Conservation (phyloP, 2,113 vertebrate genomes). For the Poecile atricapillus region DNA sequence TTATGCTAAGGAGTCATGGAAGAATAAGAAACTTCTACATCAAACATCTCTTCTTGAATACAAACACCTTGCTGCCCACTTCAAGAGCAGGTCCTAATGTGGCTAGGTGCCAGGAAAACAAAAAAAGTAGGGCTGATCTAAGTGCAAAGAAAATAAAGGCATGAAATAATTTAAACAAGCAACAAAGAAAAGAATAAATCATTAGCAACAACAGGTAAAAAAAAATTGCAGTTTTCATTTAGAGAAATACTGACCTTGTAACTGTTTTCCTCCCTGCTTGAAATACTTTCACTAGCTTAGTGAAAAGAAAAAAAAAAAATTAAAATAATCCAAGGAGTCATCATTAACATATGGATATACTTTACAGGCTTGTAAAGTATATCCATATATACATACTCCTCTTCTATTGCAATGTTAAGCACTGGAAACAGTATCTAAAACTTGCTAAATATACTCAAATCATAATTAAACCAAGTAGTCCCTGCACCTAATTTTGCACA, state of each 20-base stretch:
- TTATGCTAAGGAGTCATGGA: not conserved
- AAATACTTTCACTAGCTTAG: not conserved
- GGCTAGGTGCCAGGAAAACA: not conserved
- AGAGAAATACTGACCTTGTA: not conserved
- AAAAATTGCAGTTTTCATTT: not conserved
- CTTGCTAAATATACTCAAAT: not conserved
- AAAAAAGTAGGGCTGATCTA: not conserved
- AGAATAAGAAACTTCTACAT: not conserved
- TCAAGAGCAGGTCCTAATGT: not conserved
- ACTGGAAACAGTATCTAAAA: not conserved
- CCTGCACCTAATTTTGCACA: not conserved
- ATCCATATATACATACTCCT: rapidly evolving
- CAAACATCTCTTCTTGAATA: not conserved
- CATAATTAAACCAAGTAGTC: not conserved
- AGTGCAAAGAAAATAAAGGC: not conserved
- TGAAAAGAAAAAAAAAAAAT: not conserved
- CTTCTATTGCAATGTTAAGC: not conserved
- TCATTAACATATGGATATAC: not conserved
- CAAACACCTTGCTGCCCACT: not conserved
- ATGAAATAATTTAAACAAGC: not conserved
- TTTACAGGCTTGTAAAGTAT: not conserved
- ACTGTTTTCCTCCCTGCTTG: not conserved
- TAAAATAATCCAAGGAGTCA: not conserved
- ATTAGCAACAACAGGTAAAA: not conserved
- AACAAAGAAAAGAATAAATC: not conserved